A percentile compares a stretch with the other conserved stretches of the same genome.
These are phyloP conservation scores for Campaea margaritaria DNA, from an alignment of 2,888 invertebrate genomes.

Conservation along the genomic window DNA sequence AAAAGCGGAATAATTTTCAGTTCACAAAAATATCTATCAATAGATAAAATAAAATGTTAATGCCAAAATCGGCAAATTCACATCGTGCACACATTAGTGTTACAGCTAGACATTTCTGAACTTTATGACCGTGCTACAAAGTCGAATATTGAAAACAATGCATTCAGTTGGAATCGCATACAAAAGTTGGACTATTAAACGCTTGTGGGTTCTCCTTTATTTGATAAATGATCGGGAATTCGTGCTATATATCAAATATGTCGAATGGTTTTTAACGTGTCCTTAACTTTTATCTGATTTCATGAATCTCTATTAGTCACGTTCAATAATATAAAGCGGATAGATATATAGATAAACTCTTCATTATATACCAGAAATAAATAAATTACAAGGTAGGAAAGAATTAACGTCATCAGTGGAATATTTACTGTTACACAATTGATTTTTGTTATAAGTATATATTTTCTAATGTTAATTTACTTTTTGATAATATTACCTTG, in stretches of 20 bases:
- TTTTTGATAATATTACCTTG: no score
- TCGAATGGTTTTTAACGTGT: conserved; percentile 60
- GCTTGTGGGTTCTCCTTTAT: conserved; percentile 41
- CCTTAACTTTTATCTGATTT: conserved; percentile 47
- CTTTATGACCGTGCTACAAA: conserved; percentile 4
- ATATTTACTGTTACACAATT: no score
- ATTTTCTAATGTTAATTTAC: no score
- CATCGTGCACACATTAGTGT: background rate
- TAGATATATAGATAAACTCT: no score
- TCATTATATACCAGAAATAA: no score
- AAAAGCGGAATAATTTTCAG: background rate
- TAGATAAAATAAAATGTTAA: background rate
- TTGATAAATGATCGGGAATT: conserved; percentile 50
- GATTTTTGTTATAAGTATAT: no score
- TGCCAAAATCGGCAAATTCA: background rate
- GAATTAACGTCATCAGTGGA: no score
- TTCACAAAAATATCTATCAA: background rate
- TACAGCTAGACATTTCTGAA: background rate
- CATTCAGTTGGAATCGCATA: conserved; percentile 36
- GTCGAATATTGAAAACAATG: background rate
- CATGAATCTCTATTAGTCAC: background rate
- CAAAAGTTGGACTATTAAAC: conserved; percentile 63
- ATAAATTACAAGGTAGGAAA: no score
- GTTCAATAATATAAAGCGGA: no score
- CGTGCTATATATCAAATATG: conserved; percentile 53